Evolutionary conservation across 2,113 vertebrate species (phyloP).

Genomic region (Oncorhynchus keta): DNA sequence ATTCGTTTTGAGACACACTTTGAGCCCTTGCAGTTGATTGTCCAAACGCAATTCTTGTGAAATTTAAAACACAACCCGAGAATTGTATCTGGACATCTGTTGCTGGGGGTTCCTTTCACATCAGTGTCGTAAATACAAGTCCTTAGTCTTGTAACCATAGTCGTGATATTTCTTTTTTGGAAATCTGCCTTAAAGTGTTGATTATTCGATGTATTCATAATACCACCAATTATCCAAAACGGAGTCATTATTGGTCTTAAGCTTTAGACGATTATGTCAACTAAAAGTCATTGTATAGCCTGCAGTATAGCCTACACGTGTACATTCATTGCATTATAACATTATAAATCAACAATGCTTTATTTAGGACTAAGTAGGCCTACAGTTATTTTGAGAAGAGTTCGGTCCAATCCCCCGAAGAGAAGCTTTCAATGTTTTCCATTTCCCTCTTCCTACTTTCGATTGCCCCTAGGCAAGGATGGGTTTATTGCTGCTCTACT

Average conservation of each 20-base stretch:
- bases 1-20: conserved; percentile 87
- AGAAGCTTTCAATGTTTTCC: conserved; percentile 15
- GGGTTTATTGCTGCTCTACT: conserved; percentile 57
- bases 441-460: conserved; percentile 34
- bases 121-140: conserved; percentile 11
- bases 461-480: conserved; percentile 20
- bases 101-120: conserved; percentile 79
- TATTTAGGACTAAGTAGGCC: neutral
- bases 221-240: neutral
- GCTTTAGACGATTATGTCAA: too few relatives aligned
- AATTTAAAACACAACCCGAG: conserved; percentile 84
- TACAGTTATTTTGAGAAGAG: conserved; percentile 16
- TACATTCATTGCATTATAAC: neutral
- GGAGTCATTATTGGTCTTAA: too few relatives aligned
- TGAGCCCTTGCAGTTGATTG: conserved; percentile 82
- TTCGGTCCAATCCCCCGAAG: conserved; percentile 8
- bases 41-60: conserved; percentile 83
- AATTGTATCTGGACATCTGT: conserved; percentile 99
- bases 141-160: neutral
- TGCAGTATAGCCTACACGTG: too few relatives aligned
- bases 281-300: too few relatives aligned
- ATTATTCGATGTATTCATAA: conserved; percentile 2
- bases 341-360: neutral
- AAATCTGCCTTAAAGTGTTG: neutral
- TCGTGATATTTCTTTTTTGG: neutral